These are phyloP conservation scores for Micromussa lordhowensis DNA, from an alignment of 92 coral and sea anemone species.

Conservation along the genomic window DNA sequence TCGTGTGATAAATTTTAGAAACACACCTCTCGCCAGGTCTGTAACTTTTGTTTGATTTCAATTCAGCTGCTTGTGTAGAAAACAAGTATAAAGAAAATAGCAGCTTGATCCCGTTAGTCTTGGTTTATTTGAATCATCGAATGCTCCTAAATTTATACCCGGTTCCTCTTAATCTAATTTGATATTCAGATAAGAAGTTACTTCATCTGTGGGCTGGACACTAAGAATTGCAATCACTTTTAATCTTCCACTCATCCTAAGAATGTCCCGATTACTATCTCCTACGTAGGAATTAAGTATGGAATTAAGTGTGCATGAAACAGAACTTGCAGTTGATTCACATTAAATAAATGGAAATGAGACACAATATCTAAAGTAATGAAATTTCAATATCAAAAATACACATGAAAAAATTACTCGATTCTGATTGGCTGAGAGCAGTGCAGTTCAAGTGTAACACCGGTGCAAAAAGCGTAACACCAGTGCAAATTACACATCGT, in stretches of 20 bases:
- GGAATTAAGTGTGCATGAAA: neutral
- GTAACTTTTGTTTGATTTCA: neutral
- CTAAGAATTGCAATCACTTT: neutral
- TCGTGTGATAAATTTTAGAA: neutral
- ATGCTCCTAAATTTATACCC: neutral
- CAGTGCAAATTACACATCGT: too few relatives aligned
- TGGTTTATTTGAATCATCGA: neutral
- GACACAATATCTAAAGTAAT: neutral
- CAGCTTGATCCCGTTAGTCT: neutral
- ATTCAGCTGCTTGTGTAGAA: neutral
- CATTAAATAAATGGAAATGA: neutral
- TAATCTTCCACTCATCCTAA: neutral
- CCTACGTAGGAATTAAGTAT: neutral
- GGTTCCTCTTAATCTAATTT: neutral
- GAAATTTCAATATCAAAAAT: neutral
- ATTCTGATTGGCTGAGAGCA: too few relatives aligned
- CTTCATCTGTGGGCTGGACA: neutral
- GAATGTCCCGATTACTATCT: neutral
- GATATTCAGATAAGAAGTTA: neutral
- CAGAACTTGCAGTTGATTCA: neutral
- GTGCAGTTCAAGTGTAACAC: too few relatives aligned
- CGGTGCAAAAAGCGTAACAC: too few relatives aligned
- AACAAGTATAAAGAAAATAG: neutral
- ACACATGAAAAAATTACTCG: too few relatives aligned
- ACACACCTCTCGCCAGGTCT: neutral